Evolutionary conservation across 1,140 invertebrate genomes (phyloP).

Genomic region (Brachionus rubens): DNA sequence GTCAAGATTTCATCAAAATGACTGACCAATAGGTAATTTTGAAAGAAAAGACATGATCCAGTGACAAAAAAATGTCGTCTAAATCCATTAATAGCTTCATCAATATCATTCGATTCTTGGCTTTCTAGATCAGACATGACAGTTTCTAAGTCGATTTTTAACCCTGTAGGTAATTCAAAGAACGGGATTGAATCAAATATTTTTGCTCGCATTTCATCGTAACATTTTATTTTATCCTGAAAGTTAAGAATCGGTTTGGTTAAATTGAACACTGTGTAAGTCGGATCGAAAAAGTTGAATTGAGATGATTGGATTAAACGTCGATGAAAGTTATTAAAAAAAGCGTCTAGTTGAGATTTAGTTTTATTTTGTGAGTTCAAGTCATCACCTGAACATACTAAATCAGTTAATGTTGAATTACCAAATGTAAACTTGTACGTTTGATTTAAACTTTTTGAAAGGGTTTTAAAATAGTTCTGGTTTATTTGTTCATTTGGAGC

Average conservation of each 20-base stretch:
- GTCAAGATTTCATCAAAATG: constrained; percentile 1
- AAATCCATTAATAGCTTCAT: neutral
- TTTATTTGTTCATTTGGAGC: constrained; percentile 1
- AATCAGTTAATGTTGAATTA: neutral
- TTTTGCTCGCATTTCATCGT: neutral
- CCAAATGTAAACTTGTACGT: constrained; percentile 19
- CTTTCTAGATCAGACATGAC: neutral
- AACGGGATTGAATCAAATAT: constrained; percentile 13
- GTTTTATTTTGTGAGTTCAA: neutral
- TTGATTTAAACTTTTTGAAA: constrained; percentile 25
- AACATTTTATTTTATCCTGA: neutral
- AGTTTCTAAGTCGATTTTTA: constrained; percentile 12
- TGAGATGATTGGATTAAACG: neutral
- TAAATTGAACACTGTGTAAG: neutral
- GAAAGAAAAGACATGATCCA: constrained; percentile 19
- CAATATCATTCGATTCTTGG: neutral
- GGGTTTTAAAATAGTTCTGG: neutral
- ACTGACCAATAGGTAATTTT: neutral
- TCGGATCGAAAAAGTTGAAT: neutral
- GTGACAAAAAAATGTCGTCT: neutral
- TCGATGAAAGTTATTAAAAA: constrained; percentile 18
- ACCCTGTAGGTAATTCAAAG: neutral
- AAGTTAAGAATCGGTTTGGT: neutral
- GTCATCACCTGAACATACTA: neutral
- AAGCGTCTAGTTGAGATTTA: neutral